phyloP scores from a whole-genome alignment of 1,140 invertebrate genomes.

The Apis laboriosa region DNA sequence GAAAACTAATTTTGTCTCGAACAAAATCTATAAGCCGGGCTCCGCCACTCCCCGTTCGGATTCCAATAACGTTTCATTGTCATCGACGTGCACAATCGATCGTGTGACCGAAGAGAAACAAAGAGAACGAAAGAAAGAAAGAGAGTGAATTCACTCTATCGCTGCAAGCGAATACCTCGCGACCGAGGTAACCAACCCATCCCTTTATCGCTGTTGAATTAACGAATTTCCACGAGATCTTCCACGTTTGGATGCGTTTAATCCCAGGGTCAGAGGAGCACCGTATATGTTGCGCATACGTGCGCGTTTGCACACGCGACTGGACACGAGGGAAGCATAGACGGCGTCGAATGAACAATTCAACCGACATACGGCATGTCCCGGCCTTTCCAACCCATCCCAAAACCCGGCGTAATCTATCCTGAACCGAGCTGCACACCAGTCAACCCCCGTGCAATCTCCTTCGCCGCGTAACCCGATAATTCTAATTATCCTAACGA shows the following conservation, averaged over 20 bases:
- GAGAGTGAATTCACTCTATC: neutral
- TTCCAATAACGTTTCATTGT: conserved; percentile 32
- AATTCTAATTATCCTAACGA: conserved; percentile 74
- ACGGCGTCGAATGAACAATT: conserved; percentile 53
- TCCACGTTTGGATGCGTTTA: conserved; percentile 12
- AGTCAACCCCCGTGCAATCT: conserved; percentile 69
- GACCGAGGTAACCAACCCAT: neutral
- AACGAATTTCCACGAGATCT: conserved; percentile 29
- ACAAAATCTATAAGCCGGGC: conserved; percentile 19
- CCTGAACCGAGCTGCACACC: conserved; percentile 60
- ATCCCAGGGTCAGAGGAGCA: neutral
- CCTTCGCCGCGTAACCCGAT: conserved; percentile 70
- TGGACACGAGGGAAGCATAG: too few relatives aligned
- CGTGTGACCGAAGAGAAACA: neutral
- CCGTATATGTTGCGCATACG: neutral
- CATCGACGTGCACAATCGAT: conserved; percentile 17
- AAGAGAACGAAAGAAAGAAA: neutral
- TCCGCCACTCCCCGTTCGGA: neutral
- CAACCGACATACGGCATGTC: conserved; percentile 34
- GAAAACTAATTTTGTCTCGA: conserved; percentile 23
- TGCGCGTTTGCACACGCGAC: neutral
- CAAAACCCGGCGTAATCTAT: conserved; percentile 61
- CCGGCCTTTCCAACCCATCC: conserved; percentile 1
- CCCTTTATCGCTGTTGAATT: neutral
- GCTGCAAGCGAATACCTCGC: neutral